These are phyloP conservation scores for Eublepharis macularius DNA, from an alignment of 2,113 vertebrate genomes.

Conservation along the genomic window DNA sequence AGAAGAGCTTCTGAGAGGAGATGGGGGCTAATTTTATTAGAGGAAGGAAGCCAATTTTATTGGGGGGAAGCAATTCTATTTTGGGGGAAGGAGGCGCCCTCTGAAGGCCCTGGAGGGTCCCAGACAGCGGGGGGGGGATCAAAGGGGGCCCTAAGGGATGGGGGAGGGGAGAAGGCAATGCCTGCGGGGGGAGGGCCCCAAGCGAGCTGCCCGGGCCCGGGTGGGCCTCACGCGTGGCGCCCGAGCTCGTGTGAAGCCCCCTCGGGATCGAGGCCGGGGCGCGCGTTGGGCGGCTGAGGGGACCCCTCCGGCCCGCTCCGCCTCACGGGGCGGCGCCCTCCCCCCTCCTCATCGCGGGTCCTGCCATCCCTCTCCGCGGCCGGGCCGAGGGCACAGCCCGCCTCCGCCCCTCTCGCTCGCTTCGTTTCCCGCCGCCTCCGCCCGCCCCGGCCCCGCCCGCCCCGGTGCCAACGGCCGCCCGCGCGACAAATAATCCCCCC, in stretches of 20 bases:
- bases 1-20: constrained; percentile 11
- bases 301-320: constrained; percentile 30
- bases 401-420: constrained; percentile 19
- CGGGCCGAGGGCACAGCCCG: not conserved
- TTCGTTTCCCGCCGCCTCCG: not conserved
- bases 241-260: not conserved
- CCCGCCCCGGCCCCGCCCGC: not conserved
- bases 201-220: not conserved
- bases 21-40: not conserved
- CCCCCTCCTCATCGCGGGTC: constrained; percentile 56
- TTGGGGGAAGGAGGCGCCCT: too few species aligned
- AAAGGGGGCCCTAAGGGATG: not conserved
- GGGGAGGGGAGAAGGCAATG: too few species aligned
- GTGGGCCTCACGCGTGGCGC: not conserved
- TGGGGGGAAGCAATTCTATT: too few species aligned
- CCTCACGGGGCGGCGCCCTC: constrained; percentile 69
- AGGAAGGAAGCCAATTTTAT: too few species aligned
- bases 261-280: not conserved
- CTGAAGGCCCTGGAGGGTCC: not conserved
- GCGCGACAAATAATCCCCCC: constrained; percentile 51
- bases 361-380: constrained; percentile 42
- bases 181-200: not conserved
- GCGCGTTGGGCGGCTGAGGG: not conserved
- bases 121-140: constrained; percentile 34
- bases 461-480: constrained; percentile 9